Conservation (phyloP, 92 coral and sea anemone species). For the Anthopleura xanthogrammica region DNA sequence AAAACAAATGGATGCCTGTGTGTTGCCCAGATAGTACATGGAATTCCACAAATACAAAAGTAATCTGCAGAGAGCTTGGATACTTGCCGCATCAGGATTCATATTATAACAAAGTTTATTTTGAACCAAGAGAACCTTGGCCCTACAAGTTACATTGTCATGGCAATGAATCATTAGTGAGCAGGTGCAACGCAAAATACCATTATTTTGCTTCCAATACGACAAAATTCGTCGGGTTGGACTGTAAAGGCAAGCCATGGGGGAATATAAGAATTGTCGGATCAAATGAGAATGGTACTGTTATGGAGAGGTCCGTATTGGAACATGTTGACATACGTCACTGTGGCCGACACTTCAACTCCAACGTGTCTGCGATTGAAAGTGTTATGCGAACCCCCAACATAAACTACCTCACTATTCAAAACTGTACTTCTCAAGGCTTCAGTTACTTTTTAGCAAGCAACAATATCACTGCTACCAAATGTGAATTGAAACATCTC, state of each 20-base stretch:
- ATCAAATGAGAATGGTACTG: conserved; percentile 5
- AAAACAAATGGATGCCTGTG: conserved; percentile 47
- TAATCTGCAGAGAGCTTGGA: conserved; percentile 54
- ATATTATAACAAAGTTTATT: neutral
- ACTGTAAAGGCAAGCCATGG: conserved; percentile 53
- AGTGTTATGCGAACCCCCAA: conserved; percentile 30
- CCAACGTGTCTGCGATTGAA: conserved; percentile 48
- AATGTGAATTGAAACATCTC: conserved; percentile 13
- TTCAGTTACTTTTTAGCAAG: conserved; percentile 12
- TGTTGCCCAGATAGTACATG: neutral
- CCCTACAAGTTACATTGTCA: conserved; percentile 30
- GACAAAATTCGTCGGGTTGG: neutral
- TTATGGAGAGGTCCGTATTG: conserved; percentile 34
- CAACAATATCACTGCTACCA: conserved; percentile 7
- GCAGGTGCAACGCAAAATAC: conserved; percentile 19
- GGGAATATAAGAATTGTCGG: conserved; percentile 53
- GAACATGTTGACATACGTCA: conserved; percentile 42
- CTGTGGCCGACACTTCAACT: conserved; percentile 51
- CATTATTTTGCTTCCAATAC: neutral
- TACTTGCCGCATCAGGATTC: conserved; percentile 10
- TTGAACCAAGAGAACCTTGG: conserved; percentile 22
- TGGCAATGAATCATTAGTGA: conserved; percentile 53
- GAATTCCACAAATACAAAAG: neutral
- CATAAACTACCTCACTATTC: conserved; percentile 27
- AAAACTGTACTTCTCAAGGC: conserved; percentile 54